Conservation (phyloP, 1,140 invertebrate species). For the Drosophila fuyamai region DNA sequence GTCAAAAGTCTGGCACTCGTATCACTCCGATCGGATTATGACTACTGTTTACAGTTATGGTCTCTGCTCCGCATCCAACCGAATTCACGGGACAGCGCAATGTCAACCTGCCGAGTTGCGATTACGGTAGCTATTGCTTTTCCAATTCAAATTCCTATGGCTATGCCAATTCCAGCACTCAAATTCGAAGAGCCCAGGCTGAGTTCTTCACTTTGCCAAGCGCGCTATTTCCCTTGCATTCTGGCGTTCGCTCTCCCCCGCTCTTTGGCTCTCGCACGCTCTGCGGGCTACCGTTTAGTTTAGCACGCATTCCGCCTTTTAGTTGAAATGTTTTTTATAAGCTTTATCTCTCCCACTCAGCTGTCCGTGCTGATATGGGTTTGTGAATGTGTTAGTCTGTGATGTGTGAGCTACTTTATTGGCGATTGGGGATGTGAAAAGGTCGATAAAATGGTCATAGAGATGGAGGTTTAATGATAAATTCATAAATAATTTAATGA, state of each 20-base stretch:
- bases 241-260: slow-evolving; percentile 20
- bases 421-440: slow-evolving; percentile 33
- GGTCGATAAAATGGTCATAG: slow-evolving; percentile 20
- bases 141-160: slow-evolving; percentile 4
- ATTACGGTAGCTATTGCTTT: slow-evolving; percentile 29
- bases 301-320: slow-evolving; percentile 35
- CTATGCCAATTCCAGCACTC: slow-evolving; percentile 16
- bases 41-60: slow-evolving; percentile 56
- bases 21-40: slow-evolving; percentile 57
- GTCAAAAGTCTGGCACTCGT: slow-evolving; percentile 40
- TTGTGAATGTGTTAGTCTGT: slow-evolving; percentile 15
- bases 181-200: slow-evolving; percentile 11
- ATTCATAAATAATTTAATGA: not conserved
- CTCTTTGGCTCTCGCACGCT: slow-evolving; percentile 12
- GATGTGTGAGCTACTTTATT: not conserved
- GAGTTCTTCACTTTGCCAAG: slow-evolving; percentile 19
- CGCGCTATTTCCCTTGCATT: slow-evolving; percentile 21
- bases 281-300: slow-evolving; percentile 27
- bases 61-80: slow-evolving; percentile 13
- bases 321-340: slow-evolving; percentile 32
- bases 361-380: slow-evolving; percentile 38
- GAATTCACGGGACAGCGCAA: slow-evolving; percentile 51
- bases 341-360: slow-evolving; percentile 48
- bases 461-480: not conserved
- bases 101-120: slow-evolving; percentile 58